Conservation (phyloP, 2,113 vertebrate genomes). For the Agapornis roseicollis region DNA sequence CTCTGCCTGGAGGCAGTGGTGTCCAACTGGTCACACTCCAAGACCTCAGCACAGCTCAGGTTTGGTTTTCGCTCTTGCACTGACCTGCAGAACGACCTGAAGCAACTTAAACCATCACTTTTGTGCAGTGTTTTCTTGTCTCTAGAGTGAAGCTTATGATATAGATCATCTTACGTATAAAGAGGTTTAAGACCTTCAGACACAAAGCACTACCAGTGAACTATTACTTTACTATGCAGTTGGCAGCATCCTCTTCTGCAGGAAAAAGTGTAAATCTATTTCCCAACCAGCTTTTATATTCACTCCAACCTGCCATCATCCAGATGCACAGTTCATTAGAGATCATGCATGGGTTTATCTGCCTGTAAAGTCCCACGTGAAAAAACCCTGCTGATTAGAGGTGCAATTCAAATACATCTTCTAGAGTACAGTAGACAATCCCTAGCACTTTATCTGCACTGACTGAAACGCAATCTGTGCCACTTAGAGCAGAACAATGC, state of each 20-base stretch:
- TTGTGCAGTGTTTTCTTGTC: background rate
- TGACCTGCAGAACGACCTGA: background rate
- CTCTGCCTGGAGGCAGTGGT: background rate
- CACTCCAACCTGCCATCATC: conserved; percentile 11
- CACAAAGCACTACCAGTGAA: background rate
- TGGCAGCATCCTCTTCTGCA: conserved; percentile 20
- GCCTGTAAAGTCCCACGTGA: background rate
- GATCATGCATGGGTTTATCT: background rate
- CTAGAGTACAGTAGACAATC: conserved; percentile 4
- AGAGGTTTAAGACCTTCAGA: background rate
- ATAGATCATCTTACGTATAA: background rate
- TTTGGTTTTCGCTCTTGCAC: background rate
- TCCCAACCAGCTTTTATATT: conserved; percentile 25
- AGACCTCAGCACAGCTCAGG: background rate
- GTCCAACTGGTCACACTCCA: background rate
- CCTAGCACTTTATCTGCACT: conserved; percentile 34
- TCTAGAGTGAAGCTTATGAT: background rate
- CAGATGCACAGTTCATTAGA: conserved; percentile 42
- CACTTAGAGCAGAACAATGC: conserved; percentile 52
- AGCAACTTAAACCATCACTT: background rate
- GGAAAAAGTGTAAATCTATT: conserved; percentile 30
- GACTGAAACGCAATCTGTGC: conserved; percentile 34
- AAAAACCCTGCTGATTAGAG: background rate
- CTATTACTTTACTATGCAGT: background rate
- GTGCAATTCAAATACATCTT: conserved; percentile 32